These are phyloP conservation scores for Neosilurus hyrtlii DNA, from an alignment of 2,797 vertebrate genomes.

Conservation along the genomic window DNA sequence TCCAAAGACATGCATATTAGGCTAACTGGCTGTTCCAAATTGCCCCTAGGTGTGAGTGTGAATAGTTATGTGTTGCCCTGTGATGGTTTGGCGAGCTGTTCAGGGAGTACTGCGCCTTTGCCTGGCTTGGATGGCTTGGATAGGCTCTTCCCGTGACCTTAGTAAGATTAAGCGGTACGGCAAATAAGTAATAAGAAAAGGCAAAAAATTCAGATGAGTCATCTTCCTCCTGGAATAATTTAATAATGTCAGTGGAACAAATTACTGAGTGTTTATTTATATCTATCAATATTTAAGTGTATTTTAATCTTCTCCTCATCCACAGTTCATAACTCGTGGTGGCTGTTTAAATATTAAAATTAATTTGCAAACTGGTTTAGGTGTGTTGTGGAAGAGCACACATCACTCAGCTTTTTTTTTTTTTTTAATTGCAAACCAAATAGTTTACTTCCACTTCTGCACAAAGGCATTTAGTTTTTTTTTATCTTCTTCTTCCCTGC, in stretches of 20 bases:
- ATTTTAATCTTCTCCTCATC: conserved; percentile 71
- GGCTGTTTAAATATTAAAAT: conserved; percentile 80
- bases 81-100: no score
- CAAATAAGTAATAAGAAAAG: conserved; percentile 32
- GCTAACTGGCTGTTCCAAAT: no score
- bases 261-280: conserved; percentile 77
- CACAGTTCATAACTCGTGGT: conserved; percentile 70
- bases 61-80: no score
- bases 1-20: no score
- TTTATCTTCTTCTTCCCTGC: conserved; percentile 1
- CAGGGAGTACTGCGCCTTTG: no score
- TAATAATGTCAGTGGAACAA: conserved; percentile 60
- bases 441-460: conserved; percentile 4
- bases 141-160: no score
- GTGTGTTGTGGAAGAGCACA: conserved; percentile 64
- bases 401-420: neutral
- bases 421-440: neutral
- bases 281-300: conserved; percentile 77
- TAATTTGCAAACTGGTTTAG: conserved; percentile 71
- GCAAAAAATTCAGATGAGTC: conserved; percentile 22
- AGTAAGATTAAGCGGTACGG: no score
- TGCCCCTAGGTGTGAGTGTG: no score
- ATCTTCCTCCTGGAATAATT: conserved; percentile 17
- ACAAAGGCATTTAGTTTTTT: neutral
- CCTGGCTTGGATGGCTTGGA: no score